Percentiles rank a stretch among this genome's conserved stretches.
Conservation (phyloP, 2,888 invertebrate genomes). For the Abrostola triplasia region DNA sequence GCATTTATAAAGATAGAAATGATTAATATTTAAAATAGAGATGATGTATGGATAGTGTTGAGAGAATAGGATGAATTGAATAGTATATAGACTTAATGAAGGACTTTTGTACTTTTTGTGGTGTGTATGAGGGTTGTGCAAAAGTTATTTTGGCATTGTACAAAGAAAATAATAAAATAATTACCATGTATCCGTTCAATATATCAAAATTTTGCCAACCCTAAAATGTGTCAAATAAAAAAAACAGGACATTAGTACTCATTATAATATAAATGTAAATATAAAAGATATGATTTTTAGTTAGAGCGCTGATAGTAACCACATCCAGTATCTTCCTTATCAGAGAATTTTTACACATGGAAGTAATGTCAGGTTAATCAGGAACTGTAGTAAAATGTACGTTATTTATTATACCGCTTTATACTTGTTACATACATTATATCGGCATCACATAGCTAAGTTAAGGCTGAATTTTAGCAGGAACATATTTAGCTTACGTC, state of each 20-base stretch:
- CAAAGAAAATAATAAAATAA: conserved; percentile 45
- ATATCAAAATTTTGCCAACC: conserved; percentile 66
- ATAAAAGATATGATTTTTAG: conserved; percentile 61
- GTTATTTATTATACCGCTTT: conserved; percentile 41
- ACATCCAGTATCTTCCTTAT: conserved; percentile 56
- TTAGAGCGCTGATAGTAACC: conserved; percentile 61
- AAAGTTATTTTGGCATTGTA: conserved; percentile 56
- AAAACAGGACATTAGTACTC: conserved; percentile 62
- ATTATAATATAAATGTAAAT: conserved; percentile 65
- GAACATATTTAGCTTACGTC: conserved; percentile 30
- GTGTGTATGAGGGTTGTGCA: conserved; percentile 80
- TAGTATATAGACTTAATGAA: conserved; percentile 74
- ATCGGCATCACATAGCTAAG: conserved; percentile 19
- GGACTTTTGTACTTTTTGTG: conserved; percentile 86
- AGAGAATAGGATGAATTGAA: conserved; percentile 75
- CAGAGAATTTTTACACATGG: conserved; percentile 48
- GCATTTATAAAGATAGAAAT: conserved; percentile 86
- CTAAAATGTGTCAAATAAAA: conserved; percentile 76
- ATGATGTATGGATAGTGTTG: conserved; percentile 82
- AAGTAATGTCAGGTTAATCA: conserved; percentile 28
- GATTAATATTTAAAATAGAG: conserved; percentile 80
- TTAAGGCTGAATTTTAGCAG: conserved; percentile 14
- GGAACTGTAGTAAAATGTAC: conserved; percentile 25
- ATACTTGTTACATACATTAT: conserved; percentile 37
- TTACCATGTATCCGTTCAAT: conserved; percentile 52